Conservation (phyloP, 2,888 invertebrate species). For the Cantharis rufa region DNA sequence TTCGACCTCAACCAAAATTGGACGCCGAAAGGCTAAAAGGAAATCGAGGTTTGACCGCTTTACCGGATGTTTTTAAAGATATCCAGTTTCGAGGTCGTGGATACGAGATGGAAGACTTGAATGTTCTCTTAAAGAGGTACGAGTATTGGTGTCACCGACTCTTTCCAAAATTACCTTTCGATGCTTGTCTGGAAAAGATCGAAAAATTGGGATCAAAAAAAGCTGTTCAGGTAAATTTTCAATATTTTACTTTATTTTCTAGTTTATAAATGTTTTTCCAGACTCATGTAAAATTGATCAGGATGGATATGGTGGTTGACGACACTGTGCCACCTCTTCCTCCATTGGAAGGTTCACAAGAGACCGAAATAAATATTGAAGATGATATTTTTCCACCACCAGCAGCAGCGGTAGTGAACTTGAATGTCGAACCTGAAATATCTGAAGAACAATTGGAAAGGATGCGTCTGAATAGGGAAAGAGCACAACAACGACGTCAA, state of each 20-base stretch:
- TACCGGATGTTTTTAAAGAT: conserved; percentile 78
- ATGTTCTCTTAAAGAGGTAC: conserved; percentile 75
- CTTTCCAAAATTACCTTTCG: conserved; percentile 87
- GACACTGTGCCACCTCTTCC: conserved; percentile 40
- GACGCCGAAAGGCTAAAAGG: conserved; percentile 75
- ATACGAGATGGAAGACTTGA: conserved; percentile 81
- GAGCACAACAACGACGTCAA: conserved; percentile 51
- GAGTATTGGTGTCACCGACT: conserved; percentile 95
- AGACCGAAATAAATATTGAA: neutral
- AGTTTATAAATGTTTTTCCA: conserved; percentile 44
- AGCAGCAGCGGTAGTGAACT: neutral
- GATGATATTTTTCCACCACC: neutral
- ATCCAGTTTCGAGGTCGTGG: conserved; percentile 83
- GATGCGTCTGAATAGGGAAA: conserved; percentile 60
- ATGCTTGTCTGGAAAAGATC: conserved; percentile 77
- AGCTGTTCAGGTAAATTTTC: conserved; percentile 64
- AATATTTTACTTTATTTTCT: too few species aligned
- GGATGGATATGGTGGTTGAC: conserved; percentile 64
- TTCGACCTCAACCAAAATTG: conserved; percentile 70
- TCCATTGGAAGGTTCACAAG: neutral
- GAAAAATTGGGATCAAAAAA: conserved; percentile 85
- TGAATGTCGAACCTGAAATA: neutral
- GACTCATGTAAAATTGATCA: conserved; percentile 70
- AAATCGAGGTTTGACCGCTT: conserved; percentile 77
- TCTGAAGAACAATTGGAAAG: conserved; percentile 69